Conservation (phyloP, 1,140 invertebrate genomes). For the Pogonomyrmex barbatus region DNA sequence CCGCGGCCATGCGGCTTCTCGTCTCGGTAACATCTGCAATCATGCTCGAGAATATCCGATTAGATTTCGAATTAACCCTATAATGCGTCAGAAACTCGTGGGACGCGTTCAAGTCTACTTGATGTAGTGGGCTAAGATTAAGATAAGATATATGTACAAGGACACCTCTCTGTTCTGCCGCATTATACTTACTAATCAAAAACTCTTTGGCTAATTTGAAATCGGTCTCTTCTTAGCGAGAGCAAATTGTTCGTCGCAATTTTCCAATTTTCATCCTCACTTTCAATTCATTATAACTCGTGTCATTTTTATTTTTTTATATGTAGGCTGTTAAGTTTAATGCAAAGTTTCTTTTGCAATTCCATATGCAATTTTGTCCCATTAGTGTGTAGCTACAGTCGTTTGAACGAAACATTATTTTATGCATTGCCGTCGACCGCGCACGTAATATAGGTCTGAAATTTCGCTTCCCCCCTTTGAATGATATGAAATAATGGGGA, state of each 20-base stretch:
- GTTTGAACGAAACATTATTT: not conserved
- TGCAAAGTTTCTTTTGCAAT: not conserved
- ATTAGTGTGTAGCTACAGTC: not conserved
- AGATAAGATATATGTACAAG: not conserved
- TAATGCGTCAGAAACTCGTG: conserved; percentile 17
- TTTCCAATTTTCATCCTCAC: conserved; percentile 1
- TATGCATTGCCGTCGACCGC: not conserved
- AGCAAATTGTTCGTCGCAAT: not conserved
- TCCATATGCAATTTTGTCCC: conserved; percentile 19
- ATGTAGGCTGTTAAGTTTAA: not conserved
- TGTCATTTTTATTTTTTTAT: conserved; percentile 1
- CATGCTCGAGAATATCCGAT: conserved; percentile 28
- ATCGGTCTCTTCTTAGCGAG: not conserved
- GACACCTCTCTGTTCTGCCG: not conserved
- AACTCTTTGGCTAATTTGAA: not conserved
- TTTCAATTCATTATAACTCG: conserved; percentile 14
- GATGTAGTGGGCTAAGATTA: not conserved
- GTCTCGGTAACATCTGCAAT: conserved; percentile 2
- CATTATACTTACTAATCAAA: not conserved
- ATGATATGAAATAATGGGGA: conserved; percentile 28
- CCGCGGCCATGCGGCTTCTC: not conserved
- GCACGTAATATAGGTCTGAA: conserved; percentile 2
- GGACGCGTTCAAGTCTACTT: not conserved
- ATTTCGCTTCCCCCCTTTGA: not conserved
- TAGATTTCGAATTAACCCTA: conserved; percentile 43